Evolutionary conservation across 2,888 invertebrate genomes (phyloP).

Genomic region (Andrena marginata): DNA sequence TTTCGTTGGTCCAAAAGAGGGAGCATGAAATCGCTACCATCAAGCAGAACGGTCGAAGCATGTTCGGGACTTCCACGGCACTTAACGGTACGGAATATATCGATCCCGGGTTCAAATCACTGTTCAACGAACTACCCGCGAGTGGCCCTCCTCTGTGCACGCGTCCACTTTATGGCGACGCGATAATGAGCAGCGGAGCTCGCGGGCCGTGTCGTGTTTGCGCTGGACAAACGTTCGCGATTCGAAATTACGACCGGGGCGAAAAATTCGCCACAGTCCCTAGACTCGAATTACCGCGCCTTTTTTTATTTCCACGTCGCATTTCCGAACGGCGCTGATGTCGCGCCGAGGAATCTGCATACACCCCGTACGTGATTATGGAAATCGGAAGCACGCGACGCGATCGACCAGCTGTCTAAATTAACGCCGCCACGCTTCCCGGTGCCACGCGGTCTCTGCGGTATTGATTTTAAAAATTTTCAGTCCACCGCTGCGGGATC

Average conservation of each 20-base stretch:
- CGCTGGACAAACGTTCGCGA: slow-evolving; percentile 46
- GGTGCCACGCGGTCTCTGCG: too few species aligned
- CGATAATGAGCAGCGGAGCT: slow-evolving; percentile 66
- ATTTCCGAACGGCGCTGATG: not conserved
- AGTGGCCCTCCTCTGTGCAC: slow-evolving; percentile 24
- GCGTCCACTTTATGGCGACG: slow-evolving; percentile 58
- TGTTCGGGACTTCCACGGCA: slow-evolving; percentile 22
- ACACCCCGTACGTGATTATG: not conserved
- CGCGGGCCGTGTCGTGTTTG: slow-evolving; percentile 48
- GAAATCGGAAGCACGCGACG: not conserved
- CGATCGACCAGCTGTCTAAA: not conserved
- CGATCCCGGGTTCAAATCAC: slow-evolving; percentile 75
- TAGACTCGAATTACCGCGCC: not conserved
- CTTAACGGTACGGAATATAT: slow-evolving; percentile 72
- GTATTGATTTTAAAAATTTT: not conserved
- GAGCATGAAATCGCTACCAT: slow-evolving; percentile 15
- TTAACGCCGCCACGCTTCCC: not conserved
- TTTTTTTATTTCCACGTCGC: slow-evolving; percentile 10
- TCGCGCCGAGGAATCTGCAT: not conserved
- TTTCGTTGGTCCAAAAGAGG: slow-evolving; percentile 58
- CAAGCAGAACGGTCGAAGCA: slow-evolving; percentile 35
- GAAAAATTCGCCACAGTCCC: slow-evolving; percentile 32
- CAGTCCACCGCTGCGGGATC: not conserved
- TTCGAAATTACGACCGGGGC: slow-evolving; percentile 43
- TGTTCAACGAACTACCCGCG: slow-evolving; percentile 74